Conservation (phyloP, 2,888 invertebrate species). For the Baronia brevicornis region DNA sequence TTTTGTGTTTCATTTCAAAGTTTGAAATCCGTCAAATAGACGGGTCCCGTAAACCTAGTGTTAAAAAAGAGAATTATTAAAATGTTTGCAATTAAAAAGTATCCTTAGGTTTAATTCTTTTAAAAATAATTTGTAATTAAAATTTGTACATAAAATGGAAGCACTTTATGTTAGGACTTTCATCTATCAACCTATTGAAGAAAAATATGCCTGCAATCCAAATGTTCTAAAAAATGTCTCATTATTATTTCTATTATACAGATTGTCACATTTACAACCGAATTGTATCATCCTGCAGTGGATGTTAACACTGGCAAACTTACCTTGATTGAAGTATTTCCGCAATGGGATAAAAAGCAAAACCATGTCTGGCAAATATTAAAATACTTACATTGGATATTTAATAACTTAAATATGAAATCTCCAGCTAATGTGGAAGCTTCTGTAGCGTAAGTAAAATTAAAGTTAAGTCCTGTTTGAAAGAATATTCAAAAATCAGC, state of each 20-base stretch:
- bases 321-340: constrained; percentile 86
- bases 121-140: neutral
- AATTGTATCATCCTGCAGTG: constrained; percentile 91
- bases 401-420: constrained; percentile 87
- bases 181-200: too few species aligned
- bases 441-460: constrained; percentile 78
- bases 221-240: neutral
- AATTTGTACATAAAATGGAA: too few species aligned
- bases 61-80: too few species aligned
- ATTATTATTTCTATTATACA: constrained; percentile 44
- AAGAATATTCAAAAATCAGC: too few species aligned
- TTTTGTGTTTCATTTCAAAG: too few species aligned
- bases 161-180: too few species aligned
- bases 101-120: neutral
- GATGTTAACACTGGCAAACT: constrained; percentile 85
- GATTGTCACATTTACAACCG: constrained; percentile 88
- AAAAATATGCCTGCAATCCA: too few species aligned
- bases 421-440: constrained; percentile 84
- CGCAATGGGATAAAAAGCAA: constrained; percentile 88
- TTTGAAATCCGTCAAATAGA: too few species aligned
- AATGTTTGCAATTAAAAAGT: too few species aligned
- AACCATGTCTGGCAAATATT: constrained; percentile 94
- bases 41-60: too few species aligned
- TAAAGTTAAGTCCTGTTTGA: too few species aligned
- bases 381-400: constrained; percentile 87